Conservation (phyloP, 2,113 vertebrate genomes). For the Bolborhynchus lineola region DNA sequence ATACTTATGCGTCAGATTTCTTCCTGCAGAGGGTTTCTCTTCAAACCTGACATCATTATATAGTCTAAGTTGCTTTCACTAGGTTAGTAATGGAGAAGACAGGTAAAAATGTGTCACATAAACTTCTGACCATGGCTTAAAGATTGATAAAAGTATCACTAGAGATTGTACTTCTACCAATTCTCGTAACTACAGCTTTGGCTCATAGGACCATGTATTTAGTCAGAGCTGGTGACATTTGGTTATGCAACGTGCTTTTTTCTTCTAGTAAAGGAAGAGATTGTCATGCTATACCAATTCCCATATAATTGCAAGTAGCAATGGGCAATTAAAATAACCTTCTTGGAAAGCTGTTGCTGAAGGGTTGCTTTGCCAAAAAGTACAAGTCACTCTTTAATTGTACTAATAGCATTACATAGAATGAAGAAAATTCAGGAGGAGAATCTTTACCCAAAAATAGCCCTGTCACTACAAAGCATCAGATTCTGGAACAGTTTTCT, state of each 20-base stretch:
- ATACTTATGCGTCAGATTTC: neutral
- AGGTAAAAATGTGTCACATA: neutral
- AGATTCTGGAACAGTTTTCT: neutral
- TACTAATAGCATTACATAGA: neutral
- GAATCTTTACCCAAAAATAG: conserved; percentile 24
- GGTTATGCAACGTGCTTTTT: neutral
- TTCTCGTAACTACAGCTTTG: neutral
- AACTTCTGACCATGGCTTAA: neutral
- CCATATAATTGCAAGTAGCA: neutral
- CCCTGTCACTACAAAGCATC: neutral
- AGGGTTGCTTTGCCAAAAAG: conserved; percentile 11
- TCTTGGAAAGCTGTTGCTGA: conserved; percentile 15
- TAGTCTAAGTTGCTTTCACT: neutral
- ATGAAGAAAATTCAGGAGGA: neutral
- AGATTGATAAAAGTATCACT: neutral
- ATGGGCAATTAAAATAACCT: neutral
- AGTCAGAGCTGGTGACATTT: neutral
- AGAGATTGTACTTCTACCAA: neutral
- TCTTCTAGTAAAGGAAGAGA: neutral
- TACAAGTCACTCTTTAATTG: neutral
- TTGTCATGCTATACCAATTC: neutral
- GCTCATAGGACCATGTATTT: neutral
- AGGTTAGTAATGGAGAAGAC: neutral
- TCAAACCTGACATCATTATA: neutral
- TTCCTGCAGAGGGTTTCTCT: conserved; percentile 11